These are phyloP conservation scores for Aphaenogaster floridana DNA, from an alignment of 1,140 invertebrate species.

Conservation along the genomic window DNA sequence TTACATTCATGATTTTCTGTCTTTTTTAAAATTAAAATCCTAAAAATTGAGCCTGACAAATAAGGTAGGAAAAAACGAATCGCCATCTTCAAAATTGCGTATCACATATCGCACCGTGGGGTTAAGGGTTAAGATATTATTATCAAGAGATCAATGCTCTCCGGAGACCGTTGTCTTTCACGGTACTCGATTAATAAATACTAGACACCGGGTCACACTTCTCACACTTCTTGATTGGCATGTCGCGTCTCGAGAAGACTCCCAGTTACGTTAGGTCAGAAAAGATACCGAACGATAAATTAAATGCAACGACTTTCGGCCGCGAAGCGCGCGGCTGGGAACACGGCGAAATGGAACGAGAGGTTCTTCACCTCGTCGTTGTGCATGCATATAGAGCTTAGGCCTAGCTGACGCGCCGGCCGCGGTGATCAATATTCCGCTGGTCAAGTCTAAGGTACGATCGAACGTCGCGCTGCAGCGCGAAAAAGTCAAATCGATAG, in stretches of 20 bases:
- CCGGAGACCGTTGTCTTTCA: neutral
- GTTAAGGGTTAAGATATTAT: no score
- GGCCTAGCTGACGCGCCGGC: slow-evolving; percentile 76
- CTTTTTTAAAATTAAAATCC: no score
- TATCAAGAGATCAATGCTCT: neutral
- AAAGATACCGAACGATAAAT: slow-evolving; percentile 48
- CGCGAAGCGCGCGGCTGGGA: slow-evolving; percentile 54
- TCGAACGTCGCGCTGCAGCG: slow-evolving; percentile 37
- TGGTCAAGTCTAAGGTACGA: slow-evolving; percentile 75
- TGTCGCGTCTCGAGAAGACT: neutral
- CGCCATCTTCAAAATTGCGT: no score
- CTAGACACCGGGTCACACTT: neutral
- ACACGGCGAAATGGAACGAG: slow-evolving; percentile 81
- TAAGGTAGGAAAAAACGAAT: no score
- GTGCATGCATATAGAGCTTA: slow-evolving; percentile 69
- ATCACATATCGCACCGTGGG: no score
- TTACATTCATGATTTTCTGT: no score
- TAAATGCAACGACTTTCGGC: slow-evolving; percentile 23
- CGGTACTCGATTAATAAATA: neutral
- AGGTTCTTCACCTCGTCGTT: slow-evolving; percentile 85
- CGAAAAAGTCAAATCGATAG: slow-evolving; percentile 29
- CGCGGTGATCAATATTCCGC: slow-evolving; percentile 80
- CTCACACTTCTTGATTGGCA: neutral
- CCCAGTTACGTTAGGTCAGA: neutral
- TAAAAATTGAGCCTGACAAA: no score